These are phyloP conservation scores for Labroides dimidiatus DNA, from an alignment of 2,797 vertebrate genomes.

Conservation along the genomic window DNA sequence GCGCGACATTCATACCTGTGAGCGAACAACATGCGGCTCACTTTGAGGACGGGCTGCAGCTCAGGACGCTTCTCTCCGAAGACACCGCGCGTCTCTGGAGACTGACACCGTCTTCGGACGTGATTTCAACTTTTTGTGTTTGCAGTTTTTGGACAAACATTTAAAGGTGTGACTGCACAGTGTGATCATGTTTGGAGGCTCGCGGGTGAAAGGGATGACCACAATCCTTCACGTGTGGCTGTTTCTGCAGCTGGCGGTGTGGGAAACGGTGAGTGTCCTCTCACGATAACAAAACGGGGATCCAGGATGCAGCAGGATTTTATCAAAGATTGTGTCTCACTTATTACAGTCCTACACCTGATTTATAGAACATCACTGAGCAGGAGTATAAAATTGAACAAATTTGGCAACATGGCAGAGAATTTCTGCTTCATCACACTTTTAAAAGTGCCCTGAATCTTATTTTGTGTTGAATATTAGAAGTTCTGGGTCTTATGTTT, in stretches of 20 bases:
- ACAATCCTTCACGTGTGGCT: slow-evolving; percentile 37
- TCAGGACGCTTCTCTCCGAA: slow-evolving; percentile 1
- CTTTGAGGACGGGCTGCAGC: slow-evolving; percentile 4
- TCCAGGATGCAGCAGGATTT: too few relatives aligned
- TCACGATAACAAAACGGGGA: too few relatives aligned
- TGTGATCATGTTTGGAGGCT: neutral
- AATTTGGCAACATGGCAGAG: too few relatives aligned
- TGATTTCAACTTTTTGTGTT: neutral
- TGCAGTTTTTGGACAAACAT: neutral
- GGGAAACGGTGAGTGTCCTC: slow-evolving; percentile 58
- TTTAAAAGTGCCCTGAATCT: too few relatives aligned
- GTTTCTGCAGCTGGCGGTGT: slow-evolving; percentile 46
- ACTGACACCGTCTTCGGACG: neutral
- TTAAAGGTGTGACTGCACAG: neutral
- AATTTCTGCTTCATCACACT: too few relatives aligned
- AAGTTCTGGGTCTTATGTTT: too few relatives aligned
- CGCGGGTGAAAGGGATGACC: neutral
- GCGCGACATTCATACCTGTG: neutral
- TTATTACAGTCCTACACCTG: too few relatives aligned
- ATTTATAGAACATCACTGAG: too few relatives aligned
- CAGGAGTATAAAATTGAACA: too few relatives aligned
- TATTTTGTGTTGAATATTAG: too few relatives aligned
- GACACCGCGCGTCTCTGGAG: neutral
- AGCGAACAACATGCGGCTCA: neutral
- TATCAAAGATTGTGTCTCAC: too few relatives aligned